Evolutionary conservation across 2,797 vertebrate genomes (phyloP), one percentile per base, ranked within the genome.

Genomic region (Liparis tanakae): DNA sequence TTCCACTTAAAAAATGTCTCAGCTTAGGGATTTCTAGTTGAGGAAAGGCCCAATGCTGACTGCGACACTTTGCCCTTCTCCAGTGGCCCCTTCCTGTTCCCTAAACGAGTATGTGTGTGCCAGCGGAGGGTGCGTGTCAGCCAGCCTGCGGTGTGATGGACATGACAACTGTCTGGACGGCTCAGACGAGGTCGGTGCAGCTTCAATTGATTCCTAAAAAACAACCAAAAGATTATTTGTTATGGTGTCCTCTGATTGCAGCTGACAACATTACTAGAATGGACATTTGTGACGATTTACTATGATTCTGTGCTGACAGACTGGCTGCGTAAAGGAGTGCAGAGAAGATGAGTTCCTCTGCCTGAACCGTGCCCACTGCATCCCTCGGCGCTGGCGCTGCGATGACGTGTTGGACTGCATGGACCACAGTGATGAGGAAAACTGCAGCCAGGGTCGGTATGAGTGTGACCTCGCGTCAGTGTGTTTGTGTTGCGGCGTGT

Each of bases 391-490:
- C 48, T 99, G 98, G 98, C 95, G 96, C 20, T 99, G 97, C 6
- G 98, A 99, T 50, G 97, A 96, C 1, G 93, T 96, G 80, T 93
- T 96, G 1, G 98, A 99, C 90, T 99, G 98, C 50, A 96, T 99
- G 91, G 98, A 99, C 88, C 95, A 96, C 88, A 99, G 98, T 1
- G 98, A 99, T 1, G 98, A 99, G 89, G 96, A 96, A 25, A 95
- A 92, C 89, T 99, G 98, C 86, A 93, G 94, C 70, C 94, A 92
- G 88, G 98, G 98, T 95, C 85, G 81, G 91, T 55, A n/a, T 17
- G 33, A 25, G 15, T 3, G 36, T 41, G 58, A 72, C 25, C 34
- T 9, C 5, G 9, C 34, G 44, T 12, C 1, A 22, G 48, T 46
- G 34, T 5, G 30, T 44, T 30, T n/a, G 57, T 44, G 5, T 33